phyloP scores from a whole-genome alignment of 2,113 vertebrate species.

The Tangachromis dhanisi region DNA sequence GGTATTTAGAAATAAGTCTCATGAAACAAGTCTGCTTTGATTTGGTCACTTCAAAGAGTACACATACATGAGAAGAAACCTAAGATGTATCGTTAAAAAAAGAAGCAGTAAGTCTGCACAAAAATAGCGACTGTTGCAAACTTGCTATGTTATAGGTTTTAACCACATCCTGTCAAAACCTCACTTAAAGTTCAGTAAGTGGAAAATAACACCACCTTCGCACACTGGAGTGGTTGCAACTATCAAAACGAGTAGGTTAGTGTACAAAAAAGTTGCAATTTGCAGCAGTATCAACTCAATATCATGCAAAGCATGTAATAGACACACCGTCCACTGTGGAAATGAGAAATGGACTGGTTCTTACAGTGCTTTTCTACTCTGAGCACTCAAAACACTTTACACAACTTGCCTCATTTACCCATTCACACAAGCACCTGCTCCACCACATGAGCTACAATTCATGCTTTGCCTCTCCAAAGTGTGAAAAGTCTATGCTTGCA shows the following conservation, averaged over 20 bases:
- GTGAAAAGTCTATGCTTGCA: background rate
- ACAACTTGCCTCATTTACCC: background rate
- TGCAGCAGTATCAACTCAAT: background rate
- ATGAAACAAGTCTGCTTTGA: background rate
- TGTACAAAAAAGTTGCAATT: background rate
- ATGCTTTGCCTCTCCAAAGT: background rate
- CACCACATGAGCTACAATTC: background rate
- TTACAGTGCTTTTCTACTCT: background rate
- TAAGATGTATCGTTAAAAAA: background rate
- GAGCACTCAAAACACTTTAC: background rate
- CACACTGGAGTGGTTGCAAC: background rate
- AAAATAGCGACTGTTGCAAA: background rate
- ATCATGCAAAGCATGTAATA: background rate
- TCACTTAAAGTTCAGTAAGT: background rate
- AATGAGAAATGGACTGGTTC: background rate
- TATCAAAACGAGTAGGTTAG: background rate
- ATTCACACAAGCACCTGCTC: background rate
- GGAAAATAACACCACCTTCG: rapidly evolving
- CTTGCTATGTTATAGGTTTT: background rate
- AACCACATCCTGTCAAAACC: background rate
- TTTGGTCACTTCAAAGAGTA: background rate
- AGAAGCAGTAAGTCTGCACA: background rate
- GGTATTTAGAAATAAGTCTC: background rate
- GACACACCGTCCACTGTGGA: background rate
- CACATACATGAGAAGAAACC: background rate